Evolutionary conservation across 2,888 invertebrate genomes (phyloP), one percentile per base, ranked within the genome.

Genomic region (Eueremaeus valkanovi): DNA sequence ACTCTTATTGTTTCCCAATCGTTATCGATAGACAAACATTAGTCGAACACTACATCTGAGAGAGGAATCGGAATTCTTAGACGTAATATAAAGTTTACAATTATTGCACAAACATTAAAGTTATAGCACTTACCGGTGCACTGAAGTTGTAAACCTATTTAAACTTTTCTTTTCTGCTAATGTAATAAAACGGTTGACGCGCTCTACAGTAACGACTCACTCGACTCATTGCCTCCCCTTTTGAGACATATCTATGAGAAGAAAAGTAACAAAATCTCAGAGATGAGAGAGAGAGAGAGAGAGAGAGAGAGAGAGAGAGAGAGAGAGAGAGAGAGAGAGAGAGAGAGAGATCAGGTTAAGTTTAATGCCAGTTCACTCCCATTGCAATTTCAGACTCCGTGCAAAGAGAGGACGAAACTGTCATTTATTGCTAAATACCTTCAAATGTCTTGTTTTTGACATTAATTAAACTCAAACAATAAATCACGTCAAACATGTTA

Each of bases 111-210:
- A 21, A 51, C 51, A 51, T 51, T 51, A 51, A 51, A 51, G 51
- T 21, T 21, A 51, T 51, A 21, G 51, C 51, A 51, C 51, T 51
- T 45, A 51, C 51, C 51, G 21, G 51, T 51, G 21, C 51, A 21
- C 51, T 21, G 51, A n/a, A 8, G 51, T 51, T n/a, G 51, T 51
- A 51, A 51, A 51, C 51, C n/a, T 21, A n/a, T n/a, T n/a, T 16
- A 51, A n/a, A 51, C 51, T 21, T 51, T n/a, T 51, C 51, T 3
- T 51, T 51, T 51, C 51, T 51, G 5, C 3, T n/a, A 51, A 51
- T 51, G 51, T n/a, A 51, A 51, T 51, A 51, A 51, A 51, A 51
- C 51, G 51, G 51, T 51, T 51, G 51, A 51, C 51, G 51, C 51
- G 51, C 51, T 51, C 51, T 51, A 51, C n/a, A n/a, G n/a, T n/a